phyloP scores from a whole-genome alignment of 2,113 vertebrate species.

The Asarcornis scutulata region DNA sequence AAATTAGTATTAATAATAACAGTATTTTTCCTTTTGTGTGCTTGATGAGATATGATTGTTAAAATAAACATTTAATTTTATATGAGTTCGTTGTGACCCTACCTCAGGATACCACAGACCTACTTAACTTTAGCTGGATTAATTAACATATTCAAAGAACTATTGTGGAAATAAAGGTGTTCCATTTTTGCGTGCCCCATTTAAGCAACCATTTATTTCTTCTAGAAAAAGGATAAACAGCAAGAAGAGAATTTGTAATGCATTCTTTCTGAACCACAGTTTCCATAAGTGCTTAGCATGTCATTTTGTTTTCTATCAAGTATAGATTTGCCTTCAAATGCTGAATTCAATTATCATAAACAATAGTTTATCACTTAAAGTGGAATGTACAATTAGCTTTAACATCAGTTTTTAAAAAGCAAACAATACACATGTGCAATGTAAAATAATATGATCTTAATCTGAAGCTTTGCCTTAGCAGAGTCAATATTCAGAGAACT shows the following conservation, averaged over 20 bases:
- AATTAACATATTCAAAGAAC: not conserved
- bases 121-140: constrained; percentile 7
- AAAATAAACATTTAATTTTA: not conserved
- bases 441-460: not conserved
- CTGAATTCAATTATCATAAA: not conserved
- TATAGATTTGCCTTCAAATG: not conserved
- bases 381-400: not conserved
- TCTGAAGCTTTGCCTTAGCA: not conserved
- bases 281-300: not conserved
- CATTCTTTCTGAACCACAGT: not conserved
- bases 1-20: no score
- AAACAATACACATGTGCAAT: not conserved
- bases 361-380: not conserved
- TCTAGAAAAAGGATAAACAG: not conserved
- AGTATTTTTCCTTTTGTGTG: not conserved
- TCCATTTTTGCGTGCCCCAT: not conserved
- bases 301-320: not conserved
- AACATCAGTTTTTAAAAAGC: not conserved
- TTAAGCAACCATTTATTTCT: not conserved
- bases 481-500: not conserved
- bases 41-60: not conserved
- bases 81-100: not conserved
- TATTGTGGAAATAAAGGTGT: not conserved
- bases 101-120: not conserved
- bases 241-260: not conserved